Evolutionary conservation across 2,113 vertebrate genomes (phyloP).

Genomic region (Egretta garzetta): DNA sequence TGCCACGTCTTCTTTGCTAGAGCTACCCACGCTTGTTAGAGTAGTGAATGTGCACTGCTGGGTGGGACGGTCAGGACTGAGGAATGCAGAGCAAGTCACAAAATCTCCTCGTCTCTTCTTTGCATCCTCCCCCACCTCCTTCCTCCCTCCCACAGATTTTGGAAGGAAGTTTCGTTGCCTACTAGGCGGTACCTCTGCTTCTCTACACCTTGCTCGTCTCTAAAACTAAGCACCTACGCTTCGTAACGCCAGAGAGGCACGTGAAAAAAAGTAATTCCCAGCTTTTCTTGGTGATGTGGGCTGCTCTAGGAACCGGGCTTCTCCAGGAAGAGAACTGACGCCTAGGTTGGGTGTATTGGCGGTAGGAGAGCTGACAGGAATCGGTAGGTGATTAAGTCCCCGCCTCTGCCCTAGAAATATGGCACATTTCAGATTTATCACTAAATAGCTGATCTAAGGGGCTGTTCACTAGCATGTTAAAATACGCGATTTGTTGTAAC

Average conservation of each 20-base stretch:
- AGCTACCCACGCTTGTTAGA: neutral
- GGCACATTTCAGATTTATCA: neutral
- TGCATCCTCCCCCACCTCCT: neutral
- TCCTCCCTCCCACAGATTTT: neutral
- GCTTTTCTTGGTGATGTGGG: neutral
- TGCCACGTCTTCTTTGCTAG: neutral
- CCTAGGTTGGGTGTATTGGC: too few relatives aligned
- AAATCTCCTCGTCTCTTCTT: neutral
- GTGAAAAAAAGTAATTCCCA: neutral
- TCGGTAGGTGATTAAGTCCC: neutral
- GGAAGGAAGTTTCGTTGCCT: neutral
- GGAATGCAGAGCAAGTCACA: neutral
- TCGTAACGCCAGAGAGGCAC: neutral
- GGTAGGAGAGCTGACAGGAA: neutral
- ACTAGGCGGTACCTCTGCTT: neutral
- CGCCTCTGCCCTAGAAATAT: neutral
- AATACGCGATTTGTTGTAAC: accelerated
- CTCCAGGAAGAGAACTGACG: neutral
- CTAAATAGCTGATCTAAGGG: neutral
- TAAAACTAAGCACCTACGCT: neutral
- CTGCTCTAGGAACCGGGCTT: neutral
- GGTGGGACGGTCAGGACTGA: neutral
- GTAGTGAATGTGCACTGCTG: too few relatives aligned
- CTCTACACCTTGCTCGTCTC: neutral
- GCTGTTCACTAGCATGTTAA: neutral